phyloP scores from a whole-genome alignment of 2,888 invertebrate species.

The Invenusta paracnida region DNA sequence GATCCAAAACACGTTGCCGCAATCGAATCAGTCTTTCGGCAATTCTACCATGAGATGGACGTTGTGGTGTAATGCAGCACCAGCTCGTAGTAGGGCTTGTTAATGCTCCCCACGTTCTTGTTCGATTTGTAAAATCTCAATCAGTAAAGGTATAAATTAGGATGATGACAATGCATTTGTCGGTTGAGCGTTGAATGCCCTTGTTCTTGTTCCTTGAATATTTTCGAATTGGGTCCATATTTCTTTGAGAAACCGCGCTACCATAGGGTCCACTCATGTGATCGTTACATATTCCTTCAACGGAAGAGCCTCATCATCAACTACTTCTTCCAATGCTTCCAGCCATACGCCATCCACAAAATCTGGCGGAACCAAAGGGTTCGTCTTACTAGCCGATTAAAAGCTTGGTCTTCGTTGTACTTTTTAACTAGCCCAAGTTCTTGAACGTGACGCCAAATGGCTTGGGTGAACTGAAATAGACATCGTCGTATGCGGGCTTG shows the following conservation, averaged over 20 bases:
- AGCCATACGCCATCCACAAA: too few species aligned
- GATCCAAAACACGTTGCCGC: slow-evolving; percentile 23
- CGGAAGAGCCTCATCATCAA: background rate
- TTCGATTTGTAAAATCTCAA: slow-evolving; percentile 26
- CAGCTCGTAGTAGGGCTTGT: slow-evolving; percentile 5
- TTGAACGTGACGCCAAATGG: background rate
- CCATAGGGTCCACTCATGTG: slow-evolving; percentile 26
- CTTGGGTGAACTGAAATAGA: background rate
- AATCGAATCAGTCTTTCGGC: slow-evolving; percentile 23
- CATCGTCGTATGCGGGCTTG: background rate
- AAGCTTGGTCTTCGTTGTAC: background rate
- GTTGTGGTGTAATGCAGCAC: slow-evolving; percentile 16
- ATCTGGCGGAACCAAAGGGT: background rate
- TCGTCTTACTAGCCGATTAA: background rate
- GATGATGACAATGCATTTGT: slow-evolving; percentile 18
- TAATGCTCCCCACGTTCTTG: slow-evolving; percentile 20
- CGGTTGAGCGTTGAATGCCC: slow-evolving; percentile 23
- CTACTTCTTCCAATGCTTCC: too few species aligned
- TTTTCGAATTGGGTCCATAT: slow-evolving; percentile 2
- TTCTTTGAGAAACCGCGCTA: background rate
- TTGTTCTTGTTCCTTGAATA: slow-evolving; percentile 18
- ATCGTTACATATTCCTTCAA: background rate
- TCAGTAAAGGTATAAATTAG: slow-evolving; percentile 25
- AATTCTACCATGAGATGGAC: slow-evolving; percentile 21
- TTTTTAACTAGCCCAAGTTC: background rate